Conservation (phyloP, 1,140 invertebrate species). For the Dermatophagoides farinae region DNA sequence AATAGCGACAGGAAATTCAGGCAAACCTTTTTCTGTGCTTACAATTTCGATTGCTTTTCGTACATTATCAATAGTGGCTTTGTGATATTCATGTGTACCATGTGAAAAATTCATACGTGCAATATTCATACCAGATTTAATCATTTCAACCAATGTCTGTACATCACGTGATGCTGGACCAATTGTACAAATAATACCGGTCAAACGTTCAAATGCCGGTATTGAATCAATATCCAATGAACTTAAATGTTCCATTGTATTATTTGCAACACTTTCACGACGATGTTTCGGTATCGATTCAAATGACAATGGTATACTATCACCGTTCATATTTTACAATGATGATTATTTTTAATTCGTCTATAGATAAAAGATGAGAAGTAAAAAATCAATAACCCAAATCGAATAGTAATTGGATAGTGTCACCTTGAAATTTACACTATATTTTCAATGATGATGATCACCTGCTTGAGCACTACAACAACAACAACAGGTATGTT, state of each 20-base stretch:
- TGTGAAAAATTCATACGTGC: conserved; percentile 36
- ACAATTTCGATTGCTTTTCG: conserved; percentile 29
- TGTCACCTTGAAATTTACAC: too few relatives aligned
- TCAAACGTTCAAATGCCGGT: conserved; percentile 41
- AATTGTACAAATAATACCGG: conserved; percentile 94
- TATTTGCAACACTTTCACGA: conserved; percentile 58
- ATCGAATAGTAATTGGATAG: too few relatives aligned
- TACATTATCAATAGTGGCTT: conserved; percentile 31
- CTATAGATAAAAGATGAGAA: too few relatives aligned
- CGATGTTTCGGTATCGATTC: conserved; percentile 45
- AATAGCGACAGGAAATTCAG: conserved; percentile 29
- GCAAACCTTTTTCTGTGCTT: conserved; percentile 14
- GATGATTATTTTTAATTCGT: too few relatives aligned
- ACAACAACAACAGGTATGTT: too few relatives aligned
- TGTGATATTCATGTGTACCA: conserved; percentile 35
- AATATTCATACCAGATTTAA: conserved; percentile 35
- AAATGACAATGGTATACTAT: too few relatives aligned
- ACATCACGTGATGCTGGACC: conserved; percentile 32
- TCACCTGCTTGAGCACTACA: too few relatives aligned
- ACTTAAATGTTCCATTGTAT: conserved; percentile 21
- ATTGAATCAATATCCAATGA: neutral
- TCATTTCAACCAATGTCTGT: conserved; percentile 31
- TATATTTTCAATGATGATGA: too few relatives aligned
- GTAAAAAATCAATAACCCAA: too few relatives aligned
- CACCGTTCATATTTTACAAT: too few relatives aligned